Evolutionary conservation across 53 echinoderm and acorn worm genomes (phyloP).

Genomic region (Temnopleurus reevesii): DNA sequence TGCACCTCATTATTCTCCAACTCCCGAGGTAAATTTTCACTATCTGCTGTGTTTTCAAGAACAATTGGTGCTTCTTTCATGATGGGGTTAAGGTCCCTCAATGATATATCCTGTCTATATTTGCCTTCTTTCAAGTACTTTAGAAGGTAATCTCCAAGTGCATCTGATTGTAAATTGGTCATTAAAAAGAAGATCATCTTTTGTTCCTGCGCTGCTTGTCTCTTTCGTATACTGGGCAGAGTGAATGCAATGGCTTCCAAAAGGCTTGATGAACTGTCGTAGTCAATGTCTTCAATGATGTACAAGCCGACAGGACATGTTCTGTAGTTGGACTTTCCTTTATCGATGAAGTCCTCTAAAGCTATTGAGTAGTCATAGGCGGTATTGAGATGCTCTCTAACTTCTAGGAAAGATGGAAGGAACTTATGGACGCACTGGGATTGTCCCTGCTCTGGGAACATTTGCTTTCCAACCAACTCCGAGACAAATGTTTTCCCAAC

Average conservation of each 20-base stretch:
- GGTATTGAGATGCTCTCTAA: slow-evolving; percentile 35
- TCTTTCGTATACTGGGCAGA: neutral
- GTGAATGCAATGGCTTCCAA: slow-evolving; percentile 38
- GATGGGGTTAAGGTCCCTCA: slow-evolving; percentile 36
- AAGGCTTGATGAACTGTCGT: slow-evolving; percentile 54
- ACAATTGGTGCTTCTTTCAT: neutral
- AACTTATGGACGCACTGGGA: slow-evolving; percentile 66
- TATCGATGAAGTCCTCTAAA: slow-evolving; percentile 41
- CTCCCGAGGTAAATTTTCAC: neutral
- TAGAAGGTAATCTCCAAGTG: neutral
- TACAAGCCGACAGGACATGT: slow-evolving; percentile 49
- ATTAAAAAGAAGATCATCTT: slow-evolving; percentile 34
- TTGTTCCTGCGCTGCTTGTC: slow-evolving; percentile 42
- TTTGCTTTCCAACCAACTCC: slow-evolving; percentile 57
- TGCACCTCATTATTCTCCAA: neutral
- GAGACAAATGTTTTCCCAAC: slow-evolving; percentile 86
- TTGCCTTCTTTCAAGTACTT: neutral
- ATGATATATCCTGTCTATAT: slow-evolving; percentile 5
- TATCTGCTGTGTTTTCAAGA: neutral
- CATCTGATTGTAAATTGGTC: slow-evolving; percentile 29
- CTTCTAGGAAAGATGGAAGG: slow-evolving; percentile 40
- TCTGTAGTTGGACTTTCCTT: slow-evolving; percentile 18
- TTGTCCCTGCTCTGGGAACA: slow-evolving; percentile 34
- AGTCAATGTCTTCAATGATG: slow-evolving; percentile 73
- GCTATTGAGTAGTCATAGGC: slow-evolving; percentile 54